These are phyloP conservation scores for Limonius californicus DNA, from an alignment of 1,140 invertebrate species.

Conservation along the genomic window DNA sequence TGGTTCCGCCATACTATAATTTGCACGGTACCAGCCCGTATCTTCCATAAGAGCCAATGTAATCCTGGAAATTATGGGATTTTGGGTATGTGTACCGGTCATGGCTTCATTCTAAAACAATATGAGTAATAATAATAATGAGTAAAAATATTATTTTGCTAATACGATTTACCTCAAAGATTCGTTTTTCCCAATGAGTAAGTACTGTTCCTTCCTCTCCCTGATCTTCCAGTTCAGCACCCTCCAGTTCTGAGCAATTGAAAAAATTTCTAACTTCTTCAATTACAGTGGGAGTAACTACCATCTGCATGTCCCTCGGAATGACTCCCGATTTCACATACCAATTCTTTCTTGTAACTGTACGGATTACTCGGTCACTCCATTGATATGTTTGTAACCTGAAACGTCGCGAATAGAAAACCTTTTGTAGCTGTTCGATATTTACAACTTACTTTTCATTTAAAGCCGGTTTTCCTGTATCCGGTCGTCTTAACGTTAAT, in stretches of 20 bases:
- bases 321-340: slow-evolving; percentile 74
- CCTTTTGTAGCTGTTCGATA: not conserved
- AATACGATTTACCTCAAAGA: slow-evolving; percentile 80
- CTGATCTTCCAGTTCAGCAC: slow-evolving; percentile 97
- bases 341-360: slow-evolving; percentile 78
- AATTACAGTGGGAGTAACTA: slow-evolving; percentile 88
- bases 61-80: slow-evolving; percentile 94
- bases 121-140: not conserved
- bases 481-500: slow-evolving; percentile 70
- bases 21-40: slow-evolving; percentile 90
- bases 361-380: slow-evolving; percentile 85
- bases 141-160: not conserved
- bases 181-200: slow-evolving; percentile 97
- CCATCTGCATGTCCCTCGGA: slow-evolving; percentile 74
- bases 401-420: no score
- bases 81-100: slow-evolving; percentile 99
- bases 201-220: slow-evolving; percentile 94
- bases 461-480: slow-evolving; percentile 82
- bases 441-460: slow-evolving; percentile 74
- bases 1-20: slow-evolving; percentile 84
- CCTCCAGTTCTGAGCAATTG: slow-evolving; percentile 84
- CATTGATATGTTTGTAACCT: slow-evolving; percentile 86
- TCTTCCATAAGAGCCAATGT: slow-evolving; percentile 98
- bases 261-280: slow-evolving; percentile 87
- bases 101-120: slow-evolving; percentile 91